Base-by-base conservation (phyloP, 2,888 invertebrate genomes). In the Sarcophaga subvicina region DNA sequence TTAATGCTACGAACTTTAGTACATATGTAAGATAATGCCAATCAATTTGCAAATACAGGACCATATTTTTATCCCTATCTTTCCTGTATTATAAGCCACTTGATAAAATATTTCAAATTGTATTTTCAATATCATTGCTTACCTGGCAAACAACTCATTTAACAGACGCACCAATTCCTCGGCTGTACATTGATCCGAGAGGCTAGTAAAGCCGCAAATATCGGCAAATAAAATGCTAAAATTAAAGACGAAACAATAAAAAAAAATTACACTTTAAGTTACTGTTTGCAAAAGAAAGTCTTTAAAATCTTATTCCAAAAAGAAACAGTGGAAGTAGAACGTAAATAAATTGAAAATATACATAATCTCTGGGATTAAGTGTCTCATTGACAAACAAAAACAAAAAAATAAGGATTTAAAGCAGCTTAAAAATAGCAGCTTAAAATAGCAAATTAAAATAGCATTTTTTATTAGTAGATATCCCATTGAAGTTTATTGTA, bases 171-270 rank as follows among this genome's bases (percentile, higher is more conserved):
- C 98, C 86, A 98, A 94, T 93, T 98, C 98, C 93, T 98, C 97
- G 4, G 98, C 98, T 1, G 98, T 98, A 94, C 98, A 98, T 93
- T 98, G 98, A 94, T 97, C 98, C 14, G 98, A 97, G 4, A 98
- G 95, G 60, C 97, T 96, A 3, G 98, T 98, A 94, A 98, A 98
- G 83, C 98, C 98, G 93, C 98, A 98, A 91, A 98, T 98, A 93
- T 98, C 98, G 76, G 98, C 98, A 93, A 98, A 98, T 88, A 98
- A 95, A 91, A 98, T 98, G 94, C 98, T 98, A 95, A 22, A 90
- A 83, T 25, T 70, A 59, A 70, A 64, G 66, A 45, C 5, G 10
- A 27, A 59, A 49, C 2, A 14, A 14, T 0, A 49, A 49, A 49
- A 14, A 14, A 49, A 14, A 49, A 0, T 12, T 49, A 3, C 12